Evolutionary conservation across 2,888 invertebrate genomes (phyloP), one percentile per base, ranked within the genome.

Genomic region (Polyploca ridens): DNA sequence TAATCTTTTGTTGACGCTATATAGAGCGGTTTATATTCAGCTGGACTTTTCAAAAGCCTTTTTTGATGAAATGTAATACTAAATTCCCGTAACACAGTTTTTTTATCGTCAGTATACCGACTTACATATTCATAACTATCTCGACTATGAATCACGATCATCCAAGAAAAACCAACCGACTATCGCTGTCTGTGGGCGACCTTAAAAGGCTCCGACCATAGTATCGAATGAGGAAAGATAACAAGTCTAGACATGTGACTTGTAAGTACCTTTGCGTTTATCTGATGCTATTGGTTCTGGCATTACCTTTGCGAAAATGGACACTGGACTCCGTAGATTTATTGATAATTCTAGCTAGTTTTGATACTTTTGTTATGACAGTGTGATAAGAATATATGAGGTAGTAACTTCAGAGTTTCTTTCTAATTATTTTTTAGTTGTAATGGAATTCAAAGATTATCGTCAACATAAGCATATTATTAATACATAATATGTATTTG

Each of bases 21-120:
- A n/a, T n/a, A n/a, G n/a, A n/a, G n/a, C n/a, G n/a, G n/a, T n/a
- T n/a, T n/a, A n/a, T n/a, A n/a, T 35, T 35, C 35, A 35, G 35
- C 35, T 35, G 35, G 4, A 1, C 35, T 3, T 6, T 35, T 35
- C 35, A 35, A 35, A 35, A 6, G 4, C 5, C 10, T 7, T 38
- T 38, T 10, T 8, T 10, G 10, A 38, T 3, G 10, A 0, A 38
- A 5, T 38, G 10, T 38, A 3, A 77, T 74, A 86, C 83, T 82
- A 76, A 77, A 84, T 84, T 78, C 6, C 6, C 16, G n/a, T 41
- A 3, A 11, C 7, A 41, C 49, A 49, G 6, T 14, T 5, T 3
- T 14, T 14, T 13, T 6, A 35, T 7, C 35, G 35, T 35, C 4
- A 6, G 3, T 35, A 4, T 35, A 6, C 35, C 38, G 3, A 38